phyloP scores from a whole-genome alignment of 1,140 invertebrate genomes.

The Planococcus citri region DNA sequence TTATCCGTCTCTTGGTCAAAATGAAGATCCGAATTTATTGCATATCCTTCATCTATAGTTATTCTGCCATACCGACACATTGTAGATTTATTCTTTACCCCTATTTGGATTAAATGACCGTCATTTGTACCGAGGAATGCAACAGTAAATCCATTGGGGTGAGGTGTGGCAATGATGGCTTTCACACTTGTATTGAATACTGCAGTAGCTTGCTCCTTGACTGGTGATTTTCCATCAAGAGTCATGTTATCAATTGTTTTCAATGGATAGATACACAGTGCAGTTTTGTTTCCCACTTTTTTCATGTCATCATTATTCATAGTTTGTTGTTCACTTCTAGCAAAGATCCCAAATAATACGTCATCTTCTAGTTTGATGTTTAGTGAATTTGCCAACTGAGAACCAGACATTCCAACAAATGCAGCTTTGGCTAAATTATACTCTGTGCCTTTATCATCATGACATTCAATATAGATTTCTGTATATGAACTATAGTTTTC shows the following conservation, averaged over 20 bases:
- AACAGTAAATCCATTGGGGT: too few species aligned
- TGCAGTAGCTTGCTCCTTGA: too few species aligned
- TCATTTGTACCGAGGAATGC: too few species aligned
- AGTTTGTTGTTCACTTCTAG: constrained; percentile 64
- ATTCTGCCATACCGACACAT: too few species aligned
- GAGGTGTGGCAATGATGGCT: too few species aligned
- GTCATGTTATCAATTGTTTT: constrained; percentile 76
- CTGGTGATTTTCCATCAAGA: too few species aligned
- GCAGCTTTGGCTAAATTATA: constrained; percentile 91
- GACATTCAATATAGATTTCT: constrained; percentile 92
- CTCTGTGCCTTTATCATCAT: constrained; percentile 52
- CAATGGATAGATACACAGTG: constrained; percentile 88
- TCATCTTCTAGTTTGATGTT: constrained; percentile 85
- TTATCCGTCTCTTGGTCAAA: too few species aligned
- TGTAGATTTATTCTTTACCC: too few species aligned
- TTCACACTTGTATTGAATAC: too few species aligned
- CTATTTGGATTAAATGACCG: too few species aligned
- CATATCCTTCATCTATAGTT: too few species aligned
- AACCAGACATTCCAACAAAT: constrained; percentile 83
- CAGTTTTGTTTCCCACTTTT: constrained; percentile 54
- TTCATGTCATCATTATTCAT: constrained; percentile 44
- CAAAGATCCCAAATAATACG: constrained; percentile 87
- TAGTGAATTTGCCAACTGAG: constrained; percentile 70
- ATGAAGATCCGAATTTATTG: too few species aligned
- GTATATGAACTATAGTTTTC: constrained; percentile 95